phyloP scores from a whole-genome alignment of 2,888 invertebrate genomes.

The Nowickia ferox region DNA sequence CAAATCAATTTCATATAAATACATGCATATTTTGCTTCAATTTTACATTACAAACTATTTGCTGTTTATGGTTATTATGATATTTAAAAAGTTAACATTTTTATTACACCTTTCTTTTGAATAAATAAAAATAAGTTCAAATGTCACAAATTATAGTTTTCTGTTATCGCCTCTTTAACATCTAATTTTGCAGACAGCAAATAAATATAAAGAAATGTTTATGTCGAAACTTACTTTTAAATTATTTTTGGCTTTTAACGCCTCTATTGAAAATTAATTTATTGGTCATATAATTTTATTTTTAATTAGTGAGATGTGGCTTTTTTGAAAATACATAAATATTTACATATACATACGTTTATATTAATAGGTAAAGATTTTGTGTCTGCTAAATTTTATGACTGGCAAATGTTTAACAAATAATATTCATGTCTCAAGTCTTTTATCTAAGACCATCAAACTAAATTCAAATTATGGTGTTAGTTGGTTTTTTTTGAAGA shows the following conservation, averaged over 20 bases:
- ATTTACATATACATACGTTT: too few relatives aligned
- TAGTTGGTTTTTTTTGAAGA: background rate
- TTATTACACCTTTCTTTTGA: conserved; percentile 1
- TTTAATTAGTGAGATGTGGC: background rate
- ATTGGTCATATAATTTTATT: conserved; percentile 12
- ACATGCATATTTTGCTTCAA: background rate
- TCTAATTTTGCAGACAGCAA: background rate
- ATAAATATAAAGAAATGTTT: background rate
- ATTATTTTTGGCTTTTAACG: background rate
- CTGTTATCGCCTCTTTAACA: background rate
- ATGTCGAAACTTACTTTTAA: background rate
- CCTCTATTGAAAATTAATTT: conserved; percentile 4
- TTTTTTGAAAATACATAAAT: background rate
- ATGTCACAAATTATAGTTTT: conserved; percentile 5
- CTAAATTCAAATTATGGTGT: background rate
- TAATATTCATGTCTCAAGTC: background rate
- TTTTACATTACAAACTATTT: background rate
- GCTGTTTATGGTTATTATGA: background rate
- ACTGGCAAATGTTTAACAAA: background rate
- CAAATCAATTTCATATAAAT: background rate
- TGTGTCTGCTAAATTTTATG: conserved; percentile 4
- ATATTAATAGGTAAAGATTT: background rate
- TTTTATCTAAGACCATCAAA: background rate
- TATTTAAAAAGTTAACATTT: background rate
- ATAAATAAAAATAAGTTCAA: background rate